These are phyloP conservation scores for Poeciliopsis infans DNA, from an alignment of 2,797 vertebrate species.

Conservation along the genomic window DNA sequence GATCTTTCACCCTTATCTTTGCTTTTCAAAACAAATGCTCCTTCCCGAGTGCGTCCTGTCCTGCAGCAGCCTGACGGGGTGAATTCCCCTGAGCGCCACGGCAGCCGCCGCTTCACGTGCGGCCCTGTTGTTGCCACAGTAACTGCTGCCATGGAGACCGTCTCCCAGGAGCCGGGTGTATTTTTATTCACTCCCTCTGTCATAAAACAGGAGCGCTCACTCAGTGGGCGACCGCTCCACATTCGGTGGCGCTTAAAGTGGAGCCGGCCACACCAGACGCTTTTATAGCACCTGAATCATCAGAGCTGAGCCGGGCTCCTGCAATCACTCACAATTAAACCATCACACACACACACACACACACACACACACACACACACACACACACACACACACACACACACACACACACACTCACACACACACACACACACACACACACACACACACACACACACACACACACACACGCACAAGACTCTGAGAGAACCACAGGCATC, in stretches of 20 bases:
- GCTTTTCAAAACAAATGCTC: slow-evolving; percentile 25
- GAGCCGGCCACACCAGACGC: slow-evolving; percentile 47
- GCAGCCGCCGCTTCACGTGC: slow-evolving; percentile 74
- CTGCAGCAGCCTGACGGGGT: slow-evolving; percentile 58
- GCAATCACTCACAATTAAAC: slow-evolving; percentile 34
- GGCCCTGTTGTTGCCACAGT: slow-evolving; percentile 70
- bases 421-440: too few relatives aligned
- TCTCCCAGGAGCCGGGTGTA: slow-evolving; percentile 73
- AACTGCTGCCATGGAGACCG: slow-evolving; percentile 81
- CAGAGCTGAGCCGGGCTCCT: slow-evolving; percentile 25
- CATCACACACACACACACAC: slow-evolving; percentile 9
- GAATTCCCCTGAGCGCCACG: slow-evolving; percentile 67
- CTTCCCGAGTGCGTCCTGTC: slow-evolving; percentile 18
- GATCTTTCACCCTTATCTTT: slow-evolving; percentile 14
- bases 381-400: slow-evolving; percentile 4
- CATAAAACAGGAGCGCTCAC: slow-evolving; percentile 76
- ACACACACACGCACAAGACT: slow-evolving; percentile 15
- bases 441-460: slow-evolving; percentile 1
- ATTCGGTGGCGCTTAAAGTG: slow-evolving; percentile 60
- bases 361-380: neutral
- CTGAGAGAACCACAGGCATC: slow-evolving; percentile 3
- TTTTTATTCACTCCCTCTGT: slow-evolving; percentile 66
- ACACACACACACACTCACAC: neutral
- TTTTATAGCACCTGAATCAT: slow-evolving; percentile 52
- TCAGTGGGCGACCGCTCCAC: slow-evolving; percentile 72